phyloP scores from a whole-genome alignment of 2,113 vertebrate species.

The Carassius gibelio region DNA sequence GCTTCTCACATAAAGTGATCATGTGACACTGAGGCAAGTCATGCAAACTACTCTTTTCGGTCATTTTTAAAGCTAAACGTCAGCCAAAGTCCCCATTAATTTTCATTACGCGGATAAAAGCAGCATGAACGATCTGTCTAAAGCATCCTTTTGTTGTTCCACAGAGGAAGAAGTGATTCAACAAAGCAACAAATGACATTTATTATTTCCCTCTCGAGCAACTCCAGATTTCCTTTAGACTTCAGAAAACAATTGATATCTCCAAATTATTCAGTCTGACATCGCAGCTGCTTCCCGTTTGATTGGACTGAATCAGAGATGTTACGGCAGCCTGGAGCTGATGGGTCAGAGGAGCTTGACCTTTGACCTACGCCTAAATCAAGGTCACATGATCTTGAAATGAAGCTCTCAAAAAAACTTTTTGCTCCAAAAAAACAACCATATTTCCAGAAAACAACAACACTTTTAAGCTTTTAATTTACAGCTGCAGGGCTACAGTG shows the following conservation, averaged over 20 bases:
- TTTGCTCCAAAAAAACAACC: background rate
- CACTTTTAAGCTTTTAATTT: background rate
- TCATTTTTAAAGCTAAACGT: background rate
- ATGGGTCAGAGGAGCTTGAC: slow-evolving; percentile 42
- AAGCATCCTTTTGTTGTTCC: background rate
- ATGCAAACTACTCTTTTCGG: background rate
- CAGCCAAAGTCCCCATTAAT: background rate
- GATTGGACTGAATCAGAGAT: background rate
- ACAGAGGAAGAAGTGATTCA: background rate
- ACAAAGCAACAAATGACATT: background rate
- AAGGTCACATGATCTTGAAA: slow-evolving; percentile 42
- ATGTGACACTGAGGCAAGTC: background rate
- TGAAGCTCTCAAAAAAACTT: background rate
- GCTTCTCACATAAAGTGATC: background rate
- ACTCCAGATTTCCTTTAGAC: slow-evolving; percentile 6
- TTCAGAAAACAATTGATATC: background rate
- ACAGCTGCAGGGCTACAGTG: background rate
- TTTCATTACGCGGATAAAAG: background rate
- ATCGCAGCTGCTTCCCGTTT: background rate
- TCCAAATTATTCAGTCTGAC: slow-evolving; percentile 4
- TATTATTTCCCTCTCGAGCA: background rate
- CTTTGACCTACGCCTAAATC: slow-evolving; percentile 46
- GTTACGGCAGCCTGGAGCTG: background rate
- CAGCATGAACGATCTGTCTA: background rate
- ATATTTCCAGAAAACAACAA: background rate